Evolutionary conservation across 1,140 invertebrate genomes (phyloP).

Genomic region (Bombus terrestris): DNA sequence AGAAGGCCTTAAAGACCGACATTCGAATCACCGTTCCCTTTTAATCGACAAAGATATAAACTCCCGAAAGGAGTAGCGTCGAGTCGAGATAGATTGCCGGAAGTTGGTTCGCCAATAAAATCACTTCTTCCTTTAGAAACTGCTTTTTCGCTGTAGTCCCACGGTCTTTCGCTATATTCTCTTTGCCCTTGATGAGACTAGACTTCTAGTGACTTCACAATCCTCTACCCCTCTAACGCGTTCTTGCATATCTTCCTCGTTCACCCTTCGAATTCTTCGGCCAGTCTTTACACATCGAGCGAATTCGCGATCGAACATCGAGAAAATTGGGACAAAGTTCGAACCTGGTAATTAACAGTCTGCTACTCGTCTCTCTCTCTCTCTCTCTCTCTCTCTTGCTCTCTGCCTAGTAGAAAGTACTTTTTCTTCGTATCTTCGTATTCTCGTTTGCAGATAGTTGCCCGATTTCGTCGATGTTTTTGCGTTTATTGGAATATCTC

Average conservation of each 20-base stretch:
- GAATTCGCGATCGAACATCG: slow-evolving; percentile 16
- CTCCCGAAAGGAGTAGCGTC: slow-evolving; percentile 35
- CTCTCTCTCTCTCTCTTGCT: no score
- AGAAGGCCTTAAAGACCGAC: not conserved
- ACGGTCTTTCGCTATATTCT: not conserved
- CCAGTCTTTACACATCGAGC: not conserved
- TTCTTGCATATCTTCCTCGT: slow-evolving; percentile 9
- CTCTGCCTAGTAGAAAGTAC: not conserved
- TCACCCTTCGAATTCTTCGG: not conserved
- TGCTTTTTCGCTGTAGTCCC: slow-evolving; percentile 15
- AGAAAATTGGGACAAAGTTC: slow-evolving; percentile 57
- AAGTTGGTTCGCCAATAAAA: slow-evolving; percentile 48
- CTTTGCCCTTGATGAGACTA: not conserved
- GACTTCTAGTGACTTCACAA: not conserved
- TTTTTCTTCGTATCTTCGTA: slow-evolving; percentile 40
- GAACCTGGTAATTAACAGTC: slow-evolving; percentile 48
- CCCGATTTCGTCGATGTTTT: not conserved
- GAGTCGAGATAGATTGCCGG: slow-evolving; percentile 37
- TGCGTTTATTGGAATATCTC: not conserved
- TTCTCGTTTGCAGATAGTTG: not conserved
- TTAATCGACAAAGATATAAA: slow-evolving; percentile 49
- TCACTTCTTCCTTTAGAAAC: slow-evolving; percentile 6
- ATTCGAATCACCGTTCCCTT: not conserved
- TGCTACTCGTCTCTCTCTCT: not conserved
- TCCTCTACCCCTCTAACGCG: not conserved